These are phyloP conservation scores for Plagodis dolabraria DNA, from an alignment of 2,888 invertebrate species.

Conservation along the genomic window DNA sequence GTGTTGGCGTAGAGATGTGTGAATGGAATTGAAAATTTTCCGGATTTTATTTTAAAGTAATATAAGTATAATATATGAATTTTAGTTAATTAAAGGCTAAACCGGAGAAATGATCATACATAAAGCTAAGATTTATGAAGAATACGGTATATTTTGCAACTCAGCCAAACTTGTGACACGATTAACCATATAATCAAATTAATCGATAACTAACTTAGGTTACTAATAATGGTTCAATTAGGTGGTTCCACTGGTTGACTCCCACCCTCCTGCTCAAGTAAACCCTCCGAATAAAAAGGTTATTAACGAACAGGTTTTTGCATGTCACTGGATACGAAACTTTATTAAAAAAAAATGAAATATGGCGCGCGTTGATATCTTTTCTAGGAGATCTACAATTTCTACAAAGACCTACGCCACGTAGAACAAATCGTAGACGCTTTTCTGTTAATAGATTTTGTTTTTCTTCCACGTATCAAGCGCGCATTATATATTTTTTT, in stretches of 20 bases:
- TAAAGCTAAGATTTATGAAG: too few species aligned
- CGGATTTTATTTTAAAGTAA: too few species aligned
- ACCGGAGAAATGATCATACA: too few species aligned
- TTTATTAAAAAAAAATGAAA: neutral
- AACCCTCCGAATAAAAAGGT: constrained; percentile 2
- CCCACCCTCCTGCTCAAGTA: constrained; percentile 9
- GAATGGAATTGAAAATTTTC: too few species aligned
- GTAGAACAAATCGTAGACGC: neutral
- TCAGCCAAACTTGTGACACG: neutral
- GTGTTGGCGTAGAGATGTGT: too few species aligned
- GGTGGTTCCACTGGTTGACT: constrained; percentile 7
- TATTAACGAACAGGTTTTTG: constrained; percentile 3
- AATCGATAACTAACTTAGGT: neutral
- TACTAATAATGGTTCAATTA: neutral
- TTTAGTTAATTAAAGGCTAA: too few species aligned
- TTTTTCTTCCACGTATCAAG: too few species aligned
- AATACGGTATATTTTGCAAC: too few species aligned
- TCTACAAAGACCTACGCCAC: neutral
- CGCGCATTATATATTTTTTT: neutral
- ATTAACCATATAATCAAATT: neutral
- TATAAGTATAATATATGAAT: too few species aligned
- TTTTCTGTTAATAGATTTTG: too few species aligned
- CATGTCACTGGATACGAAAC: neutral
- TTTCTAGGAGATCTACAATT: constrained; percentile 5
- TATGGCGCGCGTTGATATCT: constrained; percentile 9